Evolutionary conservation across 2,888 invertebrate species (phyloP).

Genomic region (Drosophila austrosaltans): DNA sequence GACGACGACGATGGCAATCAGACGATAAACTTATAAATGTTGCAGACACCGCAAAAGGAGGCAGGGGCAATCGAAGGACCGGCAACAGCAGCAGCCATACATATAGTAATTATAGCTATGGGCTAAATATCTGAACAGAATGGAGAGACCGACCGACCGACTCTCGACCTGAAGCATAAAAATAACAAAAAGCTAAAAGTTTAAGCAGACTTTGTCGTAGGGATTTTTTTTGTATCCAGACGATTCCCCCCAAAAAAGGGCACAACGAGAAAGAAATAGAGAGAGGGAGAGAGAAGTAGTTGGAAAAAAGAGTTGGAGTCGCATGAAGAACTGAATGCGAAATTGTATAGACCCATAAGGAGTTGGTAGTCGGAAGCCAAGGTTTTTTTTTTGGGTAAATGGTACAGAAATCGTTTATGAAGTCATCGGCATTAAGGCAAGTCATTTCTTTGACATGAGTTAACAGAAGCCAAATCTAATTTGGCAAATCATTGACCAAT

Average conservation of each 20-base stretch:
- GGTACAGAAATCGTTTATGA: conserved; percentile 49
- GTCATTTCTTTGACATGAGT: conserved; percentile 50
- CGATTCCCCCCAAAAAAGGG: conserved; percentile 30
- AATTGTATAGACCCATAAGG: conserved; percentile 28
- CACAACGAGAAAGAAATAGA: not conserved
- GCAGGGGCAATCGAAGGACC: not conserved
- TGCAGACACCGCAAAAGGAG: conserved; percentile 70
- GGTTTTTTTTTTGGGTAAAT: not conserved
- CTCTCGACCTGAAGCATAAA: conserved; percentile 24
- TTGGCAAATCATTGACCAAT: conserved; percentile 25
- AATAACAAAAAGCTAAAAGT: conserved; percentile 50
- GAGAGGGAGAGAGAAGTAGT: conserved; percentile 2
- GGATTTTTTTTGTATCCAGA: not conserved
- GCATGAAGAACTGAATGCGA: not conserved
- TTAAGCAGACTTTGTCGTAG: conserved; percentile 49
- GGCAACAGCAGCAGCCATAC: conserved; percentile 65
- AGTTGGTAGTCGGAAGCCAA: conserved; percentile 22
- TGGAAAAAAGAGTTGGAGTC: conserved; percentile 18
- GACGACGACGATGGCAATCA: conserved; percentile 62
- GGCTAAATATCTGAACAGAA: conserved; percentile 60
- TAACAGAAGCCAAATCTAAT: conserved; percentile 40
- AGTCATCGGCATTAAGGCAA: conserved; percentile 47
- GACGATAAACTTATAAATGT: conserved; percentile 77
- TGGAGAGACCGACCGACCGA: conserved; percentile 2
- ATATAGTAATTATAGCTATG: conserved; percentile 75